Percentiles rank a stretch among this genome's conserved stretches.
Conservation (phyloP, 2,888 invertebrate species). For the Luperina nickerlii region DNA sequence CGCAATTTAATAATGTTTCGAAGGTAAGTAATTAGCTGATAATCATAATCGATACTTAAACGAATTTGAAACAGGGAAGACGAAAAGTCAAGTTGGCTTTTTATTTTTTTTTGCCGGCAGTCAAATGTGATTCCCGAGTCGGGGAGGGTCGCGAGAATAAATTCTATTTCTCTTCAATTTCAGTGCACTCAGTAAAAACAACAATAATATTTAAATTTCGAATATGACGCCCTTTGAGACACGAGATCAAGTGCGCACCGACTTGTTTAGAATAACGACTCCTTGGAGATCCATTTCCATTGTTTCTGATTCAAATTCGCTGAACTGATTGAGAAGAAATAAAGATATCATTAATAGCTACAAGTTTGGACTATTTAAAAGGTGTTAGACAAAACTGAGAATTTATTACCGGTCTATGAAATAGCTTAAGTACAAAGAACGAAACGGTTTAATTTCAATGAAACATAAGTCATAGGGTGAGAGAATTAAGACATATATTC, state of each 20-base stretch:
- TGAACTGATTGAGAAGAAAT: slow-evolving; percentile 30
- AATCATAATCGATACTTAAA: slow-evolving; percentile 79
- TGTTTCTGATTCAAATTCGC: slow-evolving; percentile 42
- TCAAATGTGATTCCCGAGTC: slow-evolving; percentile 80
- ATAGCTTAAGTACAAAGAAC: slow-evolving; percentile 70
- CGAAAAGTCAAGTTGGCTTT: slow-evolving; percentile 70
- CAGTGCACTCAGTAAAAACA: slow-evolving; percentile 87
- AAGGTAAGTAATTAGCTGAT: slow-evolving; percentile 85
- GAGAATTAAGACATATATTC: slow-evolving; percentile 90
- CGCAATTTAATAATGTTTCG: slow-evolving; percentile 85
- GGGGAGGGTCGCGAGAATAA: slow-evolving; percentile 81
- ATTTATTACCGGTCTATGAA: slow-evolving; percentile 72
- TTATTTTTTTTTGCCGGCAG: slow-evolving; percentile 75
- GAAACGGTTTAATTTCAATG: slow-evolving; percentile 81
- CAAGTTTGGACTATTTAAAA: slow-evolving; percentile 66
- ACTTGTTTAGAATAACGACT: slow-evolving; percentile 69
- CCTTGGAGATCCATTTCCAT: slow-evolving; percentile 58
- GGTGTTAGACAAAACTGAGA: slow-evolving; percentile 72
- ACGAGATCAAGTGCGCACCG: slow-evolving; percentile 68
- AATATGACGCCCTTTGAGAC: slow-evolving; percentile 79
- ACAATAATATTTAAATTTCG: slow-evolving; percentile 89
- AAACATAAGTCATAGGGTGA: slow-evolving; percentile 88
- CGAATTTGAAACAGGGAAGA: slow-evolving; percentile 69
- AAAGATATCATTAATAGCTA: slow-evolving; percentile 31
- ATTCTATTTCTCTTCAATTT: slow-evolving; percentile 90